Evolutionary conservation across 1,140 invertebrate genomes (phyloP), one percentile per base, ranked within the genome.

Genomic region (Lysiphlebus fabarum): DNA sequence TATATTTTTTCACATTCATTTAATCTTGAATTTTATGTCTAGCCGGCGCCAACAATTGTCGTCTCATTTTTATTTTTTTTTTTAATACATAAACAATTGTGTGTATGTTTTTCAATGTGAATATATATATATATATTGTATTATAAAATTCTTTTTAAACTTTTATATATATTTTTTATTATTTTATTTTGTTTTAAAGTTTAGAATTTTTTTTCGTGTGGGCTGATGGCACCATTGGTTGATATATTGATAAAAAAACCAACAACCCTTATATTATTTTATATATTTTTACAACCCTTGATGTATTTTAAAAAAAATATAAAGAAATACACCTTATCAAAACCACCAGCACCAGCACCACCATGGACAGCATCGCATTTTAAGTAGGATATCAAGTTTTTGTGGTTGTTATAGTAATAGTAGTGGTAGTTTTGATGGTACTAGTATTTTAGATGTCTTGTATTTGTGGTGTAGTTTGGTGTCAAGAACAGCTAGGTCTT

Each of bases 321-420:
- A 33, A 47, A 34, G 53, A 51, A 58, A 43, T 40, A 11, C 43
- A 40, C 12, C 50, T 51, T 51, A 40, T 1, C 38, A 2, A 40
- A 41, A 17, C 37, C 10, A 42, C n/a, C 26, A 37, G n/a, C 58
- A 53, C n/a, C n/a, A n/a, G n/a, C n/a, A n/a, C n/a, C n/a, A 47
- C 58, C 34, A 47, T 59, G 53, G 58, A 11, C 51, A 59, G 51
- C 58, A 50, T 42, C 53, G 58, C 58, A 59, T 59, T 59, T 59
- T 59, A 59, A 59, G 43, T 47, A 59, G 40, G 17, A 44, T 40
- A 26, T 26, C 58, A 26, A 37, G 7, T 36, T 34, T 43, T 42
- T 51, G 43, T 11, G 40, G 37, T 12, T 26, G 38, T 41, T 1
- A 17, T 17, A 17, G 17, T 17, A 4, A 26, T 26, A 1, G 17